phyloP scores from a whole-genome alignment of 2,797 vertebrate species.

The Rhyacichthys aspro region DNA sequence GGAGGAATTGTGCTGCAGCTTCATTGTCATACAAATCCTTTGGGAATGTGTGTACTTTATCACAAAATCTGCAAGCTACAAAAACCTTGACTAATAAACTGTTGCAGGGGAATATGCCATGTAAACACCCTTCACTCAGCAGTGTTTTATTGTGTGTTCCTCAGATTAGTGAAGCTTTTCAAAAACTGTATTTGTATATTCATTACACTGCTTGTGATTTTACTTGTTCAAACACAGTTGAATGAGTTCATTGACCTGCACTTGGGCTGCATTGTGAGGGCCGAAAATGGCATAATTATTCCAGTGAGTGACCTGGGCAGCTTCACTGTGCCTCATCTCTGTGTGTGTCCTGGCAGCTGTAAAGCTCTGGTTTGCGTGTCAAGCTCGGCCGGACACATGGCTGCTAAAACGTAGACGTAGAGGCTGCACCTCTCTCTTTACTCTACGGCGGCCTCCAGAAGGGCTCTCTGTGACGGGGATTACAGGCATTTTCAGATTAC shows the following conservation, averaged over 20 bases:
- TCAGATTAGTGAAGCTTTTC: neutral
- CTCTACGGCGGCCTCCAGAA: constrained; percentile 63
- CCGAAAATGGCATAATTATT: constrained; percentile 61
- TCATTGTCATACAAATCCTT: constrained; percentile 41
- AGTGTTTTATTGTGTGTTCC: constrained; percentile 17
- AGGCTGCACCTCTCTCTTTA: constrained; percentile 65
- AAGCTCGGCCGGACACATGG: constrained; percentile 68
- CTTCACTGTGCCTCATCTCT: constrained; percentile 61
- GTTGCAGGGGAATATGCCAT: constrained; percentile 13
- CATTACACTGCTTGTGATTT: constrained; percentile 20
- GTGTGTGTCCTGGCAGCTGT: constrained; percentile 73
- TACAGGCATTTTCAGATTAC: constrained; percentile 81
- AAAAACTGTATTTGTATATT: constrained; percentile 13
- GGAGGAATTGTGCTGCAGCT: constrained; percentile 20
- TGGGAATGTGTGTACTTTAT: constrained; percentile 42
- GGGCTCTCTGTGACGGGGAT: constrained; percentile 71
- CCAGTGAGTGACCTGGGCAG: constrained; percentile 60
- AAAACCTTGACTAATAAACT: constrained; percentile 8
- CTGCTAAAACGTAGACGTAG: constrained; percentile 65
- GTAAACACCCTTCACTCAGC: constrained; percentile 22
- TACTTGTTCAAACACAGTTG: constrained; percentile 45
- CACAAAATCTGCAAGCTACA: constrained; percentile 21
- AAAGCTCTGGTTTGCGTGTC: constrained; percentile 69
- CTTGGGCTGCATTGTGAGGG: constrained; percentile 49
- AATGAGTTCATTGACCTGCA: constrained; percentile 66